A percentile compares a stretch with the other conserved stretches of the same genome.
Evolutionary conservation across 2,113 vertebrate species (phyloP).

Genomic region (Laticauda laticaudata): DNA sequence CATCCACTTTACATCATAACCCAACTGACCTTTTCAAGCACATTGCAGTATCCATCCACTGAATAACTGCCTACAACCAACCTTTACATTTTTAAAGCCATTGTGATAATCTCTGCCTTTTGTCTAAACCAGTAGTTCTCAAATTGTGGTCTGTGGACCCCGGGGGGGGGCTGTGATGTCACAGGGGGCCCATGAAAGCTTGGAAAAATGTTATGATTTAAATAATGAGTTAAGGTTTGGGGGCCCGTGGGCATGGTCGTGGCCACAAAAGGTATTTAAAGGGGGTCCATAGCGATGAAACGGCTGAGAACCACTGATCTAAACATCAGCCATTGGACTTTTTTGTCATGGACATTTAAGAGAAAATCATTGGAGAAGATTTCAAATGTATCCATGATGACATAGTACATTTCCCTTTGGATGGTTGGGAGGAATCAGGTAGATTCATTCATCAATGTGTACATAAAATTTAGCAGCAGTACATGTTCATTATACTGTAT

Average conservation of each 20-base stretch:
- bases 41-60: background rate
- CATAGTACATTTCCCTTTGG: background rate
- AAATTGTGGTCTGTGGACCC: background rate
- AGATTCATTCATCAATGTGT: background rate
- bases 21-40: background rate
- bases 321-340: background rate
- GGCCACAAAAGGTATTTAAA: background rate
- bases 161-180: background rate
- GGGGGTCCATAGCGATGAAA: background rate
- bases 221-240: background rate
- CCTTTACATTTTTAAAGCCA: background rate
- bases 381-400: background rate
- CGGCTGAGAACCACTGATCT: background rate
- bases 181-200: background rate
- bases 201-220: background rate
- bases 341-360: background rate
- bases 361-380: background rate
- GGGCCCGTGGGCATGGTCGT: background rate
- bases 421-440: background rate
- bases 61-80: background rate
- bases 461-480: background rate
- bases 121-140: background rate
- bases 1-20: background rate
- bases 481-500: conserved; percentile 8
- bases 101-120: background rate